Base-by-base conservation (phyloP, 2,888 invertebrate species). In the Physocephala rufipes region DNA sequence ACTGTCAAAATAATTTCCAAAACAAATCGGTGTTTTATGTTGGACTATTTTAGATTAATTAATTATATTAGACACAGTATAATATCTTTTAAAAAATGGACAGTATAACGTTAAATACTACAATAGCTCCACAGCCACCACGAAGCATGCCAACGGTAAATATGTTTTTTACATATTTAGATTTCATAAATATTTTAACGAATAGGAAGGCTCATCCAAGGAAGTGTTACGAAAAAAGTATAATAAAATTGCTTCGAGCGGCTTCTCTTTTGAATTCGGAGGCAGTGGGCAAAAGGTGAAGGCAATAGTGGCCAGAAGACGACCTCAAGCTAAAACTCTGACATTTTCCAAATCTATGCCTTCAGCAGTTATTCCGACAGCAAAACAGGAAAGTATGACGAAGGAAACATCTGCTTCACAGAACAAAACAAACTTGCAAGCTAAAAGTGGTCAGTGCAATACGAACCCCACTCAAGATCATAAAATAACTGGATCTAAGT, bases 291-390 rank as follows among this genome's bases (percentile, higher is more conserved):
- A 80, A 2, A 84, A 82, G 62, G 77, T 82, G 0, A 86, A 85
- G 74, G 86, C 87, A 0, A 62, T 86, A 59, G 85, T 84, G 2
- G 81, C 84, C 12, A 78, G 84, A 24, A 81, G 79, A 61, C 78
- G 83, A 3, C 75, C 74, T 1, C 47, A 71, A 26, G 61, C 69
- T 9, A 74, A 63, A 67, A 21, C 2, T 16, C 5, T 4, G 9
- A 36, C 5, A 7, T 4, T 36, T 4, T 36, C 36, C 9, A 36
- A 36, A 36, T 45, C 21, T 16, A 26, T 30, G 9, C 13, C 67
- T 0, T 30, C 49, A 58, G 28, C 59, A 21, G 15, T n/a, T 12
- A 64, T 65, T 2, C 51, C 53, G 19, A 15, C 47, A 24, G 13
- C 53, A 62, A 58, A n/a, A 7, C 55, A n/a, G 45, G 66, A 59